Evolutionary conservation across 2,888 invertebrate species (phyloP), one percentile per base, ranked within the genome.

Genomic region (Andrena flavipes): DNA sequence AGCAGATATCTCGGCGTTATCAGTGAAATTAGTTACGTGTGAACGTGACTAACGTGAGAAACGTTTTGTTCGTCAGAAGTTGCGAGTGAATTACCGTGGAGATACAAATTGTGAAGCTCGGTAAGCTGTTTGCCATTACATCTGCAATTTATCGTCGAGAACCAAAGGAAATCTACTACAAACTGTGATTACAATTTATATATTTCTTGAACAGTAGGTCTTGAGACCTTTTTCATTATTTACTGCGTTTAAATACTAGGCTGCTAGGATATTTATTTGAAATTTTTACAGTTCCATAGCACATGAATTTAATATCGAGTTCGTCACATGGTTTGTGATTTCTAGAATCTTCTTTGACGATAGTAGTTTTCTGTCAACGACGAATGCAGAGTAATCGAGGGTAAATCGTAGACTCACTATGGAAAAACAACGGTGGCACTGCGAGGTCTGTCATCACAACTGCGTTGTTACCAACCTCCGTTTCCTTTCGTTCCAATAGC

Each of bases 361-460:
- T 10, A 35, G 5, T 23, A 20, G 29, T 49, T 49, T 10, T n/a
- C 1, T n/a, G 20, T 8, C 26, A 6, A 62, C 6, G 42, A 29
- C 16, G 20, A 60, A 62, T 26, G 26, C 13, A 13, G 29, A 23
- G 35, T 8, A 20, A 6, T 63, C 35, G 26, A 29, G 33, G 20
- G 10, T 64, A 20, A 69, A 60, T 62, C 56, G 6, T 23, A 42
- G 62, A 23, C 62, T n/a, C 60, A 8, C 35, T 64, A 20, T 23
- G 35, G 20, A 51, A 65, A 59, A 74, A 71, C 69, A 64, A 80
- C 81, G 48, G 64, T 69, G 63, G 49, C 84, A 76, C 81, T 81
- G 73, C 71, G 81, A 84, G 73, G 64, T 89, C 91, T 90, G 87
- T 90, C 86, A 89, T 91, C 90, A 90, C 91, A 90, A 91, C 91